Evolutionary conservation across 2,888 invertebrate species (phyloP), one percentile per base, ranked within the genome.

Genomic region (Eupithecia dodoneata): DNA sequence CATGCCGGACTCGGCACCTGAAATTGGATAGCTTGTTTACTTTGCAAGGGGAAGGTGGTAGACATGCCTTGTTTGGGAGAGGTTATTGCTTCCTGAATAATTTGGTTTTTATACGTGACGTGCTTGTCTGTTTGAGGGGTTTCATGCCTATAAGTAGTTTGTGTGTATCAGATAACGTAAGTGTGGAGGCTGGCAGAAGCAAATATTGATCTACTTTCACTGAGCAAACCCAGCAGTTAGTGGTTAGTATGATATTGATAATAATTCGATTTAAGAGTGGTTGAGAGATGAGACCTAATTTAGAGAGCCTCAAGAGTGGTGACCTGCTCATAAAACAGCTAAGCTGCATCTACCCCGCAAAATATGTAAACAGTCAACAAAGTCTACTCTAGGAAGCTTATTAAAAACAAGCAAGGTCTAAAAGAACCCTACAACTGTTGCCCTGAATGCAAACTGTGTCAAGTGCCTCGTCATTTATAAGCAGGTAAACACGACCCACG

Each of bases 1-100:
- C 97, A 96, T 97, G 94, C 94, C 93, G 88, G 81, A 87, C 84
- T 83, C 90, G 92, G 93, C 94, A 92, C 93, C 94, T 94, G 59
- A 41, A 74, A 75, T 65, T 49, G 13, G 55, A 52, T 41, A 30
- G 52, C 70, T 70, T 70, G 70, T 70, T 70, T 70, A 70, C 70
- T 66, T 66, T 63, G 63, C 12, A 63, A 30, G n/a, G 67, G 44
- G 47, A 18, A 30, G 71, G 49, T n/a, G 49, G 52, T 67, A 67
- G 73, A 55, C 49, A 75, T n/a, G 63, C 18, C 59, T 72, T 45
- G 44, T 72, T 63, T 63, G 63, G 10, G 3, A 49, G 47, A 63
- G 47, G 70, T 70, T 70, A 70, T 47, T 73, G 65, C 63, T 65
- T 59, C 41, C 63, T 65, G 49, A 70, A 49, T 70, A 15, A 66